A percentile compares a stretch with the other conserved stretches of the same genome.
Conservation (phyloP, 2,888 invertebrate genomes). For the Acrobasis suavella region DNA sequence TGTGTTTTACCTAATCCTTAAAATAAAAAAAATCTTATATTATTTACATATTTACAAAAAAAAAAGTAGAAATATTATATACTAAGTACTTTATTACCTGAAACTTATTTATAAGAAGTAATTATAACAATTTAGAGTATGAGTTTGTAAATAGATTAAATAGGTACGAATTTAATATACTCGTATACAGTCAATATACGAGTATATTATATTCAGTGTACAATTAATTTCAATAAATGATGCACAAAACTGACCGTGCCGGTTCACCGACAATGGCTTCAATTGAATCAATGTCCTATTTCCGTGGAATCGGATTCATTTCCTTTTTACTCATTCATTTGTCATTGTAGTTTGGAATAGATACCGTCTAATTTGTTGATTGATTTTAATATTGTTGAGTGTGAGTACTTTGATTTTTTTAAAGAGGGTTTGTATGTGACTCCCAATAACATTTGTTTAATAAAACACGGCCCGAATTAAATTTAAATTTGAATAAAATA, state of each 20-base stretch:
- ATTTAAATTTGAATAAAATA: too few species aligned
- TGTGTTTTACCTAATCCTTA: too few species aligned
- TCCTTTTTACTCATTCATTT: slow-evolving; percentile 77
- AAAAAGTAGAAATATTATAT: too few species aligned
- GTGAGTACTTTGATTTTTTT: slow-evolving; percentile 23
- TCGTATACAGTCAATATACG: too few species aligned
- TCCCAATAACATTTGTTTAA: too few species aligned
- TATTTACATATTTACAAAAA: too few species aligned
- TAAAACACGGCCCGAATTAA: too few species aligned
- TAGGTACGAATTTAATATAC: background rate
- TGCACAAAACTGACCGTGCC: slow-evolving; percentile 58
- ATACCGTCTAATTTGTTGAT: slow-evolving; percentile 62
- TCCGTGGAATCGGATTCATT: slow-evolving; percentile 79
- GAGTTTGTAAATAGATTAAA: background rate
- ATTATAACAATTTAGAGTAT: too few species aligned
- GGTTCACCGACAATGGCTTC: slow-evolving; percentile 59
- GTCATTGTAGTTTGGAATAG: slow-evolving; percentile 65
- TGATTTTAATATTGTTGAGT: slow-evolving; percentile 58
- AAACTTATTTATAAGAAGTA: too few species aligned
- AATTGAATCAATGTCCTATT: slow-evolving; percentile 80
- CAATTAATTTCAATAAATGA: slow-evolving; percentile 27
- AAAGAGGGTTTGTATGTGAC: too few species aligned
- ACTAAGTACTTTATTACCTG: too few species aligned
- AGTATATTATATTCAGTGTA: background rate
- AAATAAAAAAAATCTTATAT: too few species aligned